Evolutionary conservation across 2,888 invertebrate species (phyloP).

Genomic region (Aspidiotus destructor): DNA sequence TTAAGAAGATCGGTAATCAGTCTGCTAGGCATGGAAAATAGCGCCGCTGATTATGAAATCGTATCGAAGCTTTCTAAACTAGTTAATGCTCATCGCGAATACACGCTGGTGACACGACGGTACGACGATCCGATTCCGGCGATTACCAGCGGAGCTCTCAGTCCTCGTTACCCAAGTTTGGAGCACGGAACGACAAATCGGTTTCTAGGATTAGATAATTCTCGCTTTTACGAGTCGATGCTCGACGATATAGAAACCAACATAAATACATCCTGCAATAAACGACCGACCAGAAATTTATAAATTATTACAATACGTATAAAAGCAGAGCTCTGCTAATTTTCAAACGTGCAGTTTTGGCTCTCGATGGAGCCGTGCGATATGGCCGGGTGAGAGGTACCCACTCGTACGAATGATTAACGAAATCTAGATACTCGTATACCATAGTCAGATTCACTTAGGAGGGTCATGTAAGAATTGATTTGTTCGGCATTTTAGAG

Average conservation of each 20-base stretch:
- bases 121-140: conserved; percentile 51
- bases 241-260: conserved; percentile 53
- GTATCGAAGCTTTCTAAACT: conserved; percentile 69
- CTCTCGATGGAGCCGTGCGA: too few relatives aligned
- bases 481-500: too few relatives aligned
- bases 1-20: conserved; percentile 66
- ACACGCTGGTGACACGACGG: conserved; percentile 69
- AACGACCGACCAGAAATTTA: conserved; percentile 43
- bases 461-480: too few relatives aligned
- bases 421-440: too few relatives aligned
- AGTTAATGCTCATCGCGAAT: conserved; percentile 78
- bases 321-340: too few relatives aligned
- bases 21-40: conserved; percentile 60
- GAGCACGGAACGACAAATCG: conserved; percentile 42
- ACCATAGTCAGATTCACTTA: too few relatives aligned
- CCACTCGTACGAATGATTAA: too few relatives aligned
- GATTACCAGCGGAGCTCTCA: conserved; percentile 41
- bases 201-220: conserved; percentile 53
- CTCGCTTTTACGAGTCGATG: conserved; percentile 59
- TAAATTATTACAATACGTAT: conserved; percentile 3
- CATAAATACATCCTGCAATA: conserved; percentile 53
- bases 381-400: too few relatives aligned
- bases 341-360: too few relatives aligned
- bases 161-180: conserved; percentile 40
- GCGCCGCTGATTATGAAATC: conserved; percentile 65